These are phyloP conservation scores for Botia almorhae DNA, from an alignment of 2,797 vertebrate genomes.

Conservation along the genomic window DNA sequence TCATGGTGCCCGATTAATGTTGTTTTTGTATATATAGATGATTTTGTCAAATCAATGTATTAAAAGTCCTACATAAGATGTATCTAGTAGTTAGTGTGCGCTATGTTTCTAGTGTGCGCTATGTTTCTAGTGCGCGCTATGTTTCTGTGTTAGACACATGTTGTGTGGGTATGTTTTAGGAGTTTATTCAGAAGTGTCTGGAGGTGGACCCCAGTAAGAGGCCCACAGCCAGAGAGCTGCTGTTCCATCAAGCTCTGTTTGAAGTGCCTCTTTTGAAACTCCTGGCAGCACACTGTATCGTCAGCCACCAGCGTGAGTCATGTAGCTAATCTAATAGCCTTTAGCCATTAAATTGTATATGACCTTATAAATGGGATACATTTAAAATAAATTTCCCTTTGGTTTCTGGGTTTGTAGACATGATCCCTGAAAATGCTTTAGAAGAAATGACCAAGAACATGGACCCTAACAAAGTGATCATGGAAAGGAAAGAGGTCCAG, in stretches of 20 bases:
- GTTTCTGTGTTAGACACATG: background rate
- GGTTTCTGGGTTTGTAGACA: conserved; percentile 76
- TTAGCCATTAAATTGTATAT: conserved; percentile 6
- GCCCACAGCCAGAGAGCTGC: conserved; percentile 92
- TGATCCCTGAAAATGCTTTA: conserved; percentile 98
- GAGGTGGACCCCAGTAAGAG: conserved; percentile 89
- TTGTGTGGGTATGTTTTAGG: conserved; percentile 72
- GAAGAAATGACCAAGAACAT: conserved; percentile 99
- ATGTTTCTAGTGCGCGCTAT: background rate
- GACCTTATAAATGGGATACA: background rate
- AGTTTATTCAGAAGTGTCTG: conserved; percentile 98
- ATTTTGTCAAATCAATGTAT: too few species aligned
- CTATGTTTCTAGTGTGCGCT: too few species aligned
- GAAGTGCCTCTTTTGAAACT: conserved; percentile 97
- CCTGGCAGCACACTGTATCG: conserved; percentile 94
- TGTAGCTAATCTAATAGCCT: background rate
- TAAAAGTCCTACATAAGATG: too few species aligned
- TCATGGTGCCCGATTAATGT: too few species aligned
- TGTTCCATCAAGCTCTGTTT: conserved; percentile 95
- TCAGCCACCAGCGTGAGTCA: conserved; percentile 94
- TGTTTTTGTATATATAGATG: too few species aligned
- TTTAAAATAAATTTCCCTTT: conserved; percentile 18
- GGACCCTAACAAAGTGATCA: conserved; percentile 92
- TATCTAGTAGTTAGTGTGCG: too few species aligned
- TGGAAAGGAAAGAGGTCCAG: conserved; percentile 89